Percentiles rank a stretch among this genome's conserved stretches.
Evolutionary conservation across 2,888 invertebrate genomes (phyloP).

Genomic region (Coleophora flavipennella): DNA sequence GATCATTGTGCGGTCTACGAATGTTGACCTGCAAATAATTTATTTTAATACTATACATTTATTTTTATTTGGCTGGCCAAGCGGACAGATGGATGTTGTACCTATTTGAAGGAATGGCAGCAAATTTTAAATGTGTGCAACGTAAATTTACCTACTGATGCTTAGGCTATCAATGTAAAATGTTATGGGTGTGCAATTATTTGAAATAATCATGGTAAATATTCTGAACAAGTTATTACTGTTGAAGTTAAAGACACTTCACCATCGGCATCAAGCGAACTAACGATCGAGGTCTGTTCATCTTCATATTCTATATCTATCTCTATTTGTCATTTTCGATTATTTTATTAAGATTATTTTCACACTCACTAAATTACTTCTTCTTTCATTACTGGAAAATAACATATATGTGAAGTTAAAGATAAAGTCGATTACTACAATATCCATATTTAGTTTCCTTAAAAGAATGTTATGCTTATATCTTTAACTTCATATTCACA

Average conservation of each 20-base stretch:
- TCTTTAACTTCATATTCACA: slow-evolving; percentile 23
- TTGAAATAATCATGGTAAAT: too few relatives aligned
- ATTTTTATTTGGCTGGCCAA: too few relatives aligned
- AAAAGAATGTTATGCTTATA: background rate
- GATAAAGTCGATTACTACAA: slow-evolving; percentile 7
- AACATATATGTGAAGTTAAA: slow-evolving; percentile 32
- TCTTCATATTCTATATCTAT: slow-evolving; percentile 14
- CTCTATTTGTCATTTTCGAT: slow-evolving; percentile 20
- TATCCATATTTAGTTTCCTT: too few relatives aligned
- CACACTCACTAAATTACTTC: slow-evolving; percentile 33
- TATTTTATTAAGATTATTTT: slow-evolving; percentile 24
- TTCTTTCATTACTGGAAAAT: slow-evolving; percentile 31
- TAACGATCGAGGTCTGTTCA: slow-evolving; percentile 15
- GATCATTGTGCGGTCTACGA: background rate
- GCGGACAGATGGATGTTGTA: too few relatives aligned
- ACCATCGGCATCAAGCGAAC: slow-evolving; percentile 19
- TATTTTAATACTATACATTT: too few relatives aligned
- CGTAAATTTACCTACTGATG: background rate
- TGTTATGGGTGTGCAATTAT: too few relatives aligned
- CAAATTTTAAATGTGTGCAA: slow-evolving; percentile 2
- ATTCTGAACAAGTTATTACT: too few relatives aligned
- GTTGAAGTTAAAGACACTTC: background rate
- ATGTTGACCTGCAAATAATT: too few relatives aligned
- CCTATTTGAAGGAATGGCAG: slow-evolving; percentile 1
- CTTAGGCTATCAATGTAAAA: too few relatives aligned